These are phyloP conservation scores for Drosophila mettleri DNA, from an alignment of 2,888 invertebrate genomes.

Conservation along the genomic window DNA sequence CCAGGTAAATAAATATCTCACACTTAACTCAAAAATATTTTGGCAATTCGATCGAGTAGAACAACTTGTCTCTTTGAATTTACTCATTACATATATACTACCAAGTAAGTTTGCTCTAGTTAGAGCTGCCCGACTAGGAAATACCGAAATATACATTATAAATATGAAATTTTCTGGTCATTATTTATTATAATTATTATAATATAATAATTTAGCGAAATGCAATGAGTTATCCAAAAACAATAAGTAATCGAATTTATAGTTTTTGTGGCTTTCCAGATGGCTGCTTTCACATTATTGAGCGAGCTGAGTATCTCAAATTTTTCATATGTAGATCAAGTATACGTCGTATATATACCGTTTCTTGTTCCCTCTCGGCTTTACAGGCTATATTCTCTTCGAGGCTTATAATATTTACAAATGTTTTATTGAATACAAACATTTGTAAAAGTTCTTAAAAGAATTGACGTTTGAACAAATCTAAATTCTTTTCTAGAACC, in stretches of 20 bases:
- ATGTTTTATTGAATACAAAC: neutral
- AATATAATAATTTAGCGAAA: too few relatives aligned
- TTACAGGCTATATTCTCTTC: neutral
- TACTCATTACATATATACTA: neutral
- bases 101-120: neutral
- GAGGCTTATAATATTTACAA: too few relatives aligned
- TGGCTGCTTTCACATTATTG: too few relatives aligned
- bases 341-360: neutral
- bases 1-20: neutral
- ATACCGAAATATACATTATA: too few relatives aligned
- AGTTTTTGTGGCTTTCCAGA: too few relatives aligned
- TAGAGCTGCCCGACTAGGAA: neutral
- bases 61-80: neutral
- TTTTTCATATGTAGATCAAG: too few relatives aligned
- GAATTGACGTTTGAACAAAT: neutral
- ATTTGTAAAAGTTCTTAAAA: neutral
- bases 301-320: too few relatives aligned
- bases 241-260: too few relatives aligned
- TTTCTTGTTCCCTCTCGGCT: neutral
- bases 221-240: too few relatives aligned
- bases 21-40: slow-evolving; percentile 31
- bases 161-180: too few relatives aligned
- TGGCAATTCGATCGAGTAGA: slow-evolving; percentile 11
- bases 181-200: too few relatives aligned
- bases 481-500: neutral